These are phyloP conservation scores for Centropyge bicolor DNA, from an alignment of 2,797 vertebrate genomes.

Conservation along the genomic window DNA sequence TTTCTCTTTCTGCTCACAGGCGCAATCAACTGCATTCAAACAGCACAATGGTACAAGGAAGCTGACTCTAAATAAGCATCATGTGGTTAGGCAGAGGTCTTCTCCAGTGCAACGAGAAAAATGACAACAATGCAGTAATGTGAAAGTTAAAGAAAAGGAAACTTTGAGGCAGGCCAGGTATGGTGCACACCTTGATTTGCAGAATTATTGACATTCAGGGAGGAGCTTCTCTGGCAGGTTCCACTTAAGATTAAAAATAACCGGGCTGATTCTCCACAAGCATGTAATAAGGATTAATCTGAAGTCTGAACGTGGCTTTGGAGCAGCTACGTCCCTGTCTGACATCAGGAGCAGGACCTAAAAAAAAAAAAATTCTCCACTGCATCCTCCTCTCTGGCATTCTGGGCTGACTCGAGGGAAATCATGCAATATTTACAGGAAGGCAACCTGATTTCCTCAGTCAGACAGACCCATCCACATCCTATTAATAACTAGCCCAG, in stretches of 20 bases:
- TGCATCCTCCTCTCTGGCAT: slow-evolving; percentile 58
- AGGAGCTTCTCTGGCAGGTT: slow-evolving; percentile 13
- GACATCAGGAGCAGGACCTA: slow-evolving; percentile 25
- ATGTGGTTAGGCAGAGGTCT: neutral
- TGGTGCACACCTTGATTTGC: slow-evolving; percentile 28
- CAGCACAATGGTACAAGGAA: neutral
- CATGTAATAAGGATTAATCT: slow-evolving; percentile 25
- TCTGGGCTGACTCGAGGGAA: slow-evolving; percentile 68
- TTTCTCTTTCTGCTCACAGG: neutral
- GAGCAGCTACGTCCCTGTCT: slow-evolving; percentile 8
- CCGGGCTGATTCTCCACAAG: neutral
- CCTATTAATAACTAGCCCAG: slow-evolving; percentile 76
- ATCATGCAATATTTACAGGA: slow-evolving; percentile 82
- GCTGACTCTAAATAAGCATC: neutral
- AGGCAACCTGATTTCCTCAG: slow-evolving; percentile 79
- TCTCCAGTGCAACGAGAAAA: slow-evolving; percentile 1
- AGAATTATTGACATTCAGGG: slow-evolving; percentile 35
- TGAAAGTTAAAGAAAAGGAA: neutral
- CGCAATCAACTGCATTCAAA: neutral
- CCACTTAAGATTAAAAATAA: slow-evolving; percentile 29
- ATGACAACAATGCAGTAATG: slow-evolving; percentile 38
- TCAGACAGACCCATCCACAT: slow-evolving; percentile 60
- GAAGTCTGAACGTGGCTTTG: neutral
- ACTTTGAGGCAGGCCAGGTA: slow-evolving; percentile 17
- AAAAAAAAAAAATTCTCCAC: slow-evolving; percentile 11